A percentile compares a stretch with the other conserved stretches of the same genome.
phyloP scores from a whole-genome alignment of 2,113 vertebrate species.

The Tretioscincus oriximinensis region DNA sequence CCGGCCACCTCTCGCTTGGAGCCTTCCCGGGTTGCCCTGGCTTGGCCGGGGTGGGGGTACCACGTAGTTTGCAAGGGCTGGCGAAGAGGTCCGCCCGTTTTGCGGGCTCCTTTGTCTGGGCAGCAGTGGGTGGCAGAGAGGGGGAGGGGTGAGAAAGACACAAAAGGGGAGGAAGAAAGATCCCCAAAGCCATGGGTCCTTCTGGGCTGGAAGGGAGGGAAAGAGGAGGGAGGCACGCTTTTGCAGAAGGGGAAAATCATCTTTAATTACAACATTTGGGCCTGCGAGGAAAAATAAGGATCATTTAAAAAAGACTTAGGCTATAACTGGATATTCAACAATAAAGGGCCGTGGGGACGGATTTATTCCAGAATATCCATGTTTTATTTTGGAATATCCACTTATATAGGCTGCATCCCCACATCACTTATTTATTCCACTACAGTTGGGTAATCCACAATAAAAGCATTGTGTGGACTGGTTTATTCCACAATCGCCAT shows the following conservation, averaged over 20 bases:
- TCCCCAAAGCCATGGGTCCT: constrained; percentile 68
- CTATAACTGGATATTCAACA: too few species aligned
- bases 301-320: too few species aligned
- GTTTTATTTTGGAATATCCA: too few species aligned
- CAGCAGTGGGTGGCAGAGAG: constrained; percentile 76
- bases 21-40: constrained; percentile 19
- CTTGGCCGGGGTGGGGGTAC: constrained; percentile 48
- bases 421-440: too few species aligned
- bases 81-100: constrained; percentile 53
- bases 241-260: too few species aligned
- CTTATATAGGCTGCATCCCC: too few species aligned
- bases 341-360: too few species aligned
- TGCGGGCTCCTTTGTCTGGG: constrained; percentile 79
- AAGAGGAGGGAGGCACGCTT: background rate
- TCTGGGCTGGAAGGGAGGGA: constrained; percentile 59
- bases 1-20: rapidly evolving
- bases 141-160: constrained; percentile 52
- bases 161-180: background rate
- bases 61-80: constrained; percentile 49
- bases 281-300: too few species aligned
- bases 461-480: too few species aligned
- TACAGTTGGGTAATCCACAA: too few species aligned
- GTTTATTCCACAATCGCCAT: too few species aligned
- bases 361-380: too few species aligned
- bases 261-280: background rate